A percentile compares a stretch with the other conserved stretches of the same genome.
Evolutionary conservation across 1,140 invertebrate species (phyloP).

Genomic region (Magallana gigas): DNA sequence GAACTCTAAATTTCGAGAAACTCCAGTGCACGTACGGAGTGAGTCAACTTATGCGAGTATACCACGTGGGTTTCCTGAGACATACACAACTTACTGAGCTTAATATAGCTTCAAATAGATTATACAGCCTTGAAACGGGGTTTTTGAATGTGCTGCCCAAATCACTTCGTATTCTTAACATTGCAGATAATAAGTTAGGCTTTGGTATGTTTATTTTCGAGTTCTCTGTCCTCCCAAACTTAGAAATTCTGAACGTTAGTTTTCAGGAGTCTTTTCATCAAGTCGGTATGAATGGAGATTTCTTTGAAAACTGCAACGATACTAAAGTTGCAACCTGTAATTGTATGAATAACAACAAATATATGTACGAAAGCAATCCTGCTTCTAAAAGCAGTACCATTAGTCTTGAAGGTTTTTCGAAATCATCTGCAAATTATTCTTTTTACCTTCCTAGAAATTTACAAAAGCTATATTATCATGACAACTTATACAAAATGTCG

Average conservation of each 20-base stretch:
- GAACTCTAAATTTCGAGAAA: neutral
- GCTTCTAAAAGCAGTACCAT: neutral
- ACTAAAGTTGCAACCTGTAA: neutral
- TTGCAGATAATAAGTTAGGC: neutral
- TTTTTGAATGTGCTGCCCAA: neutral
- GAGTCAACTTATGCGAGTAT: neutral
- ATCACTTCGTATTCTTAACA: neutral
- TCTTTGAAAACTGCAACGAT: neutral
- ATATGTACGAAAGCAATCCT: neutral
- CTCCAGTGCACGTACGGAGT: conserved; percentile 16
- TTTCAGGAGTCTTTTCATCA: neutral
- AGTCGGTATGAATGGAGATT: neutral
- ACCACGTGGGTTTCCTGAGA: neutral
- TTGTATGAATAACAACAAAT: no score
- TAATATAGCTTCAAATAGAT: neutral
- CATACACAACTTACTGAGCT: neutral
- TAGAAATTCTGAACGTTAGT: neutral
- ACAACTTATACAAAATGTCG: neutral
- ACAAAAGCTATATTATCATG: neutral
- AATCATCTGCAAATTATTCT: neutral
- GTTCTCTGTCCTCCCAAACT: neutral
- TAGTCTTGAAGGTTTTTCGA: neutral
- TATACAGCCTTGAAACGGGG: neutral
- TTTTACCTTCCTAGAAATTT: neutral
- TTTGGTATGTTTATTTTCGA: neutral